These are phyloP conservation scores for Watsonalla binaria DNA, from an alignment of 2,888 invertebrate genomes.

Conservation along the genomic window DNA sequence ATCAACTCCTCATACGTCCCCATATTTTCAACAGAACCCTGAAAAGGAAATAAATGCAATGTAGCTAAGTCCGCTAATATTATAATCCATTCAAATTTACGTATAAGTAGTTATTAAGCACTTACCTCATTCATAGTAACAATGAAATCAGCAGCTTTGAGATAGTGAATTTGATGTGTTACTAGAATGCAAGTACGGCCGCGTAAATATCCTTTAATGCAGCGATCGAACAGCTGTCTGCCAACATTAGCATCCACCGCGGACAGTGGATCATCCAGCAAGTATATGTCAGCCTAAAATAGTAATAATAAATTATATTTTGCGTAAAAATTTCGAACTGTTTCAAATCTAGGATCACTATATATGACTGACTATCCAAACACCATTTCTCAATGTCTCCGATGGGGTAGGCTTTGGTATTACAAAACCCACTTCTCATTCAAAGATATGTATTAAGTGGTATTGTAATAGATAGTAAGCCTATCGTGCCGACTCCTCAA, in stretches of 20 bases:
- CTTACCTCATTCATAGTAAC: constrained; percentile 74
- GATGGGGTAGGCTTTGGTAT: no score
- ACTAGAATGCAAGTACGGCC: constrained; percentile 86
- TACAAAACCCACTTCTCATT: no score
- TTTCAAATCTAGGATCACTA: no score
- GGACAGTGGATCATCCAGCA: constrained; percentile 89
- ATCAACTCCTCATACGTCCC: constrained; percentile 79
- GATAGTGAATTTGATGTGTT: constrained; percentile 89
- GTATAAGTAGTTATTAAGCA: not conserved
- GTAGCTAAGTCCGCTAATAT: no score
- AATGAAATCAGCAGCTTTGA: constrained; percentile 68
- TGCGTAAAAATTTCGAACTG: no score
- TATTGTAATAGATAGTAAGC: no score
- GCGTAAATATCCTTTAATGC: constrained; percentile 81
- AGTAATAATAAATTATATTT: no score
- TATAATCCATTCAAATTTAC: no score
- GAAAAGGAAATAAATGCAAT: constrained; percentile 7
- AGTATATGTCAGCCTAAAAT: constrained; percentile 84
- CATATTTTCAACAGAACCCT: constrained; percentile 79
- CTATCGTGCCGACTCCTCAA: no score
- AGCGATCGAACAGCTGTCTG: constrained; percentile 85
- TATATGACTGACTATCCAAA: no score
- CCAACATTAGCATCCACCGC: constrained; percentile 90
- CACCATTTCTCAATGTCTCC: no score
- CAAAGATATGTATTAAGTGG: no score